A percentile compares a stretch with the other conserved stretches of the same genome.
Conservation (phyloP, 2,113 vertebrate species). For the Blennius ocellaris region DNA sequence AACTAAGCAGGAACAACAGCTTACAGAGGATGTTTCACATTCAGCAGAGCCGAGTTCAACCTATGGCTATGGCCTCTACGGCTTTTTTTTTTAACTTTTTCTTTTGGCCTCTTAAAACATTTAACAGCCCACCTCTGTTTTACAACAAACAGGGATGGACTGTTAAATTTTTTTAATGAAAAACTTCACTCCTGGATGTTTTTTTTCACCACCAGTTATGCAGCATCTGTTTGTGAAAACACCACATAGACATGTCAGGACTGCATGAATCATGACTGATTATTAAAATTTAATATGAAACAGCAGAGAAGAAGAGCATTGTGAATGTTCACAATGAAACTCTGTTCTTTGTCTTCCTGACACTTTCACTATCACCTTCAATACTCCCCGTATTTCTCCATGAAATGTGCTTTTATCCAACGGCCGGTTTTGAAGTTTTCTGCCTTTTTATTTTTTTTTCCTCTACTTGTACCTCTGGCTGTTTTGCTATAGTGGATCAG, state of each 20-base stretch:
- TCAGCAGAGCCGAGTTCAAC: too few species aligned
- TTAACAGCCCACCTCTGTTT: background rate
- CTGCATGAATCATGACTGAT: slow-evolving; percentile 10
- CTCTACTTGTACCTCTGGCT: slow-evolving; percentile 36
- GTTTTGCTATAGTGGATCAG: slow-evolving; percentile 45
- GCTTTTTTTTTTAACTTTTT: too few species aligned
- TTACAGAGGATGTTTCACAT: too few species aligned
- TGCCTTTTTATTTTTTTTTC: slow-evolving; percentile 31
- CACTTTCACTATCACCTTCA: slow-evolving; percentile 8
- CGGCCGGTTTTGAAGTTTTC: slow-evolving; percentile 41
- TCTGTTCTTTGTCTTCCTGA: slow-evolving; percentile 2
- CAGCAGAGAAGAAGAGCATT: slow-evolving; percentile 11
- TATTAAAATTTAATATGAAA: background rate
- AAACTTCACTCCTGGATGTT: background rate
- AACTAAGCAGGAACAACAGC: too few species aligned
- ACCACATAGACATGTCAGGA: background rate
- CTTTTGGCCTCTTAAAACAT: too few species aligned
- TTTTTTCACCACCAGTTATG: background rate
- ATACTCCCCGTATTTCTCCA: background rate
- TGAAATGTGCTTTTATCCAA: slow-evolving; percentile 39
- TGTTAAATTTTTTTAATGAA: too few species aligned
- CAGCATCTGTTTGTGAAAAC: background rate
- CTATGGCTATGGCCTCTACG: too few species aligned
- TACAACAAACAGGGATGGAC: background rate
- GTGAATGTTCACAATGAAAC: background rate